Conservation (phyloP, 37 sponge, comb jelly and placozoan genomes). For the Halisarca cf. caerulea region DNA sequence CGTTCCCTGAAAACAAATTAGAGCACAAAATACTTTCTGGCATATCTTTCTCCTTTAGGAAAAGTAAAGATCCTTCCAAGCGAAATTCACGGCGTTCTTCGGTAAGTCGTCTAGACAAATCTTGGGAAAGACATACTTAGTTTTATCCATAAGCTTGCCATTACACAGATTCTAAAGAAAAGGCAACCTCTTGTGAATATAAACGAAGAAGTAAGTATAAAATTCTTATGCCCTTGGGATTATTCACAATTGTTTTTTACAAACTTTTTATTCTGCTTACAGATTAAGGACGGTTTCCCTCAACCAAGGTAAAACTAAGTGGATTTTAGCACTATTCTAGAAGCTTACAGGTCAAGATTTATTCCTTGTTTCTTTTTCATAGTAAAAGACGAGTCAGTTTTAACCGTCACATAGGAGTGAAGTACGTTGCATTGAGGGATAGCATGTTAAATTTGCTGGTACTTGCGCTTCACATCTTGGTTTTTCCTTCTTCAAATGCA, state of each 20-base stretch:
- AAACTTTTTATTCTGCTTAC: background rate
- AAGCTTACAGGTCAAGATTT: background rate
- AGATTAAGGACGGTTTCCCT: background rate
- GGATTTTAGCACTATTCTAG: background rate
- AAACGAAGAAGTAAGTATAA: slow-evolving; percentile 1
- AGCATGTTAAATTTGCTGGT: background rate
- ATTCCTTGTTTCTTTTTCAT: background rate
- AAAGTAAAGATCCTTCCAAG: background rate
- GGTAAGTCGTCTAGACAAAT: background rate
- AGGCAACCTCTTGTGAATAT: slow-evolving; percentile 2
- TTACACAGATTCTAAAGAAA: background rate
- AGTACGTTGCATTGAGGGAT: background rate
- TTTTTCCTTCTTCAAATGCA: too few relatives aligned
- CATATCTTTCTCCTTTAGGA: background rate
- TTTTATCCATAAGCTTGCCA: background rate
- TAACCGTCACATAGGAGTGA: background rate
- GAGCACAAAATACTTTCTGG: too few relatives aligned
- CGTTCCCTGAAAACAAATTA: too few relatives aligned
- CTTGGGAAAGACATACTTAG: background rate
- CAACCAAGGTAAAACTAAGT: background rate
- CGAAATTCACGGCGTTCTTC: background rate
- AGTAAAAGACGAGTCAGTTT: slow-evolving; percentile 21
- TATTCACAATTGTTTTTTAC: too few relatives aligned
- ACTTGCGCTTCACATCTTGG: too few relatives aligned
- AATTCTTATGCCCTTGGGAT: background rate